These are phyloP conservation scores for Tyrophagus putrescentiae DNA, from an alignment of 1,140 invertebrate genomes.

Conservation along the genomic window DNA sequence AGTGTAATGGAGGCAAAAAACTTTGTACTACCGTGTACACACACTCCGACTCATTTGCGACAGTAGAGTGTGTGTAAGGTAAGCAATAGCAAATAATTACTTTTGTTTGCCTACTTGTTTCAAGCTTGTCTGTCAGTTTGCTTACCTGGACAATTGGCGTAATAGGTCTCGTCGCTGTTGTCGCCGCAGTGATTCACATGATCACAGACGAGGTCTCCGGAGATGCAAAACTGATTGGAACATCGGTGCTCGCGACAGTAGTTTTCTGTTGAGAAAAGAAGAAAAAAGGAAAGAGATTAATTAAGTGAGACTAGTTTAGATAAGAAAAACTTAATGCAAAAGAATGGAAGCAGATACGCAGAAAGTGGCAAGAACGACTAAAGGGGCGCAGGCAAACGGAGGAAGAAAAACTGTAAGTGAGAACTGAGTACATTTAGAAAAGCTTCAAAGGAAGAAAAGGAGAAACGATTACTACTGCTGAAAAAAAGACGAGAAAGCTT, in stretches of 20 bases:
- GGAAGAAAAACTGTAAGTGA: no score
- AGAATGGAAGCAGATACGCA: background rate
- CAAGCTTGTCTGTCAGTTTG: no score
- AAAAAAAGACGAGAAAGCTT: background rate
- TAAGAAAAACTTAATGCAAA: background rate
- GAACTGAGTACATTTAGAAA: no score
- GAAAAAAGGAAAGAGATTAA: slow-evolving; percentile 1
- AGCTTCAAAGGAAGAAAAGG: background rate
- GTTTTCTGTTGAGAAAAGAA: background rate
- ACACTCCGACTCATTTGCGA: no score
- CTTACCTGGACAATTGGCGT: slow-evolving; percentile 64
- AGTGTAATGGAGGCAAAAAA: no score
- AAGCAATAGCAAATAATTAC: no score
- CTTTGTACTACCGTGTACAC: no score
- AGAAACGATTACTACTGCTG: background rate
- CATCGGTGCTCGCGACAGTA: slow-evolving; percentile 43
- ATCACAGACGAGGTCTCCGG: slow-evolving; percentile 70
- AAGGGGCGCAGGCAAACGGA: no score
- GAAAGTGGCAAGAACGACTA: background rate
- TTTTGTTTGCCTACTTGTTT: no score
- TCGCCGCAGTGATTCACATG: slow-evolving; percentile 81
- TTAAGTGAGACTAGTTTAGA: background rate
- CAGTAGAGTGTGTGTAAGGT: no score
- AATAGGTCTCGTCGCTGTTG: slow-evolving; percentile 62
- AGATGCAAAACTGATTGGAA: slow-evolving; percentile 69